Evolutionary conservation across 2,888 invertebrate genomes (phyloP).

Genomic region (Trissolcus japonicus): DNA sequence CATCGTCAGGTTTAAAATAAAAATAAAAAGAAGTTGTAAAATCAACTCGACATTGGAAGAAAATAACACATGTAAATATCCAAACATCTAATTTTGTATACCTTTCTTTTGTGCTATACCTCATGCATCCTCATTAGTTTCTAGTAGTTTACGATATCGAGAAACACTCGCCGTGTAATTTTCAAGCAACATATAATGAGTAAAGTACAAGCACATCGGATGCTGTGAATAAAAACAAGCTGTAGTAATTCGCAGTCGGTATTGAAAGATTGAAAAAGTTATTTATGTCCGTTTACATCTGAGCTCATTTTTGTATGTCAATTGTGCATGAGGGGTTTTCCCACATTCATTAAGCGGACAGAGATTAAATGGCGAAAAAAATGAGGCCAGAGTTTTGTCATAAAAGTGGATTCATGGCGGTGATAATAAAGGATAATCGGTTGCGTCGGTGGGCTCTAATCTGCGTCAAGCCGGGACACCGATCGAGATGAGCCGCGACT

Average conservation of each 20-base stretch:
- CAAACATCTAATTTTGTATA: conserved; percentile 10
- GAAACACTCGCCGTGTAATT: conserved; percentile 25
- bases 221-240: conserved; percentile 20
- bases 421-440: conserved; percentile 55
- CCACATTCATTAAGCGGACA: conserved; percentile 30
- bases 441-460: conserved; percentile 57
- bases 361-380: background rate
- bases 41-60: background rate
- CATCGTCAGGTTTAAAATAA: too few species aligned
- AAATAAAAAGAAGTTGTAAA: background rate
- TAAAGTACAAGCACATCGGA: conserved; percentile 14
- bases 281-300: conserved; percentile 6
- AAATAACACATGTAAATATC: conserved; percentile 6
- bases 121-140: conserved; percentile 22
- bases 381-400: conserved; percentile 26
- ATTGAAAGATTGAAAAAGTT: conserved; percentile 7
- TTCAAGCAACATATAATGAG: conserved; percentile 6
- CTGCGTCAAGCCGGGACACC: conserved; percentile 41
- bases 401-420: conserved; percentile 29
- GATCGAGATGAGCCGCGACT: conserved; percentile 46
- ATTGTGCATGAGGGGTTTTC: conserved; percentile 14
- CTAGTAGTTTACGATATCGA: conserved; percentile 24
- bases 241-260: conserved; percentile 12
- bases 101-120: background rate
- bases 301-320: conserved; percentile 21